These are phyloP conservation scores for Caenorhabditis becei DNA, from an alignment of 2,888 invertebrate species.

Conservation along the genomic window DNA sequence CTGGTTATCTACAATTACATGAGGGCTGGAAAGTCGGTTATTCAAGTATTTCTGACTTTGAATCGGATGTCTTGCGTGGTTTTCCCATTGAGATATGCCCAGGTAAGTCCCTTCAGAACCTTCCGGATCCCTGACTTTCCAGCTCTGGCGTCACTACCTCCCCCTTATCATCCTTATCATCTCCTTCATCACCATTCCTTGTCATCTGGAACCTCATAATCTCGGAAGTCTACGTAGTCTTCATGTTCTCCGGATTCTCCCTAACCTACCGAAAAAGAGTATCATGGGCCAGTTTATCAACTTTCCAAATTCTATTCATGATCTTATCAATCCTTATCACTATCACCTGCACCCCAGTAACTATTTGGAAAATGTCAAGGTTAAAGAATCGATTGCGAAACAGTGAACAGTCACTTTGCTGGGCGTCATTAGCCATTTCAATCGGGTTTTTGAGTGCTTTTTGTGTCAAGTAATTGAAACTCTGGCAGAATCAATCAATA, in stretches of 20 bases:
- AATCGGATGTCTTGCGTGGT: slow-evolving; percentile 53
- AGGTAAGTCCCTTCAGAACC: slow-evolving; percentile 1
- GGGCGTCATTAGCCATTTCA: not conserved
- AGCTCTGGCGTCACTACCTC: not conserved
- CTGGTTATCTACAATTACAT: slow-evolving; percentile 44
- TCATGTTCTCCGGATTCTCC: not conserved
- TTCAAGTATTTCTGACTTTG: slow-evolving; percentile 33
- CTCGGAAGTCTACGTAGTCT: not conserved
- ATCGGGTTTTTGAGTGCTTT: not conserved
- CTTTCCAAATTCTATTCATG: not conserved
- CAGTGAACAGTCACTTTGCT: not conserved
- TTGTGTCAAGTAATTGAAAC: not conserved
- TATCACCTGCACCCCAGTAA: not conserved
- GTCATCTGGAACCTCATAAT: slow-evolving; percentile 6
- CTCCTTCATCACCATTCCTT: not conserved
- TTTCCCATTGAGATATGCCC: slow-evolving; percentile 17
- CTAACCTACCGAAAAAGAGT: not conserved
- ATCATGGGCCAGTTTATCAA: not conserved
- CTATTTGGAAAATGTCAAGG: not conserved
- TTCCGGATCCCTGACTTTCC: not conserved
- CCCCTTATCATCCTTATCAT: not conserved
- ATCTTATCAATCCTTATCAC: not conserved
- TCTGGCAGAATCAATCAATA: not conserved
- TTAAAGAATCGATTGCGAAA: not conserved
- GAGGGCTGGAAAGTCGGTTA: slow-evolving; percentile 43